Conservation (phyloP, 2,113 vertebrate species). For the Haemorhous mexicanus region DNA sequence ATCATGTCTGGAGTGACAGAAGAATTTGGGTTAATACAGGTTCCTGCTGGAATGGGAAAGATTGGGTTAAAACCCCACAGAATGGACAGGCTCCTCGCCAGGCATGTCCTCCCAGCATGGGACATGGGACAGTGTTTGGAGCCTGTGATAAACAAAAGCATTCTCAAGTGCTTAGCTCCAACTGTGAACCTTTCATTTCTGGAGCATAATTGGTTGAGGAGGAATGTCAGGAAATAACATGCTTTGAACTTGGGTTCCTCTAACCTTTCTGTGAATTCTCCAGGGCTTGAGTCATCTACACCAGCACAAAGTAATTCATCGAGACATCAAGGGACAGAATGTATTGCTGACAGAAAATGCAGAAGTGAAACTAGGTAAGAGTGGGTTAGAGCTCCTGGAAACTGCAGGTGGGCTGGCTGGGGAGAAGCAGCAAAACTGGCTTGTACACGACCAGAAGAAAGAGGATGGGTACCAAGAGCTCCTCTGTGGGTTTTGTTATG, state of each 20-base stretch:
- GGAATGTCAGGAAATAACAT: conserved; percentile 38
- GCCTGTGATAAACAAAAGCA: neutral
- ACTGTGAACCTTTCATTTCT: conserved; percentile 28
- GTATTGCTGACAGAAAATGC: conserved; percentile 97
- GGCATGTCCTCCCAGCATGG: neutral
- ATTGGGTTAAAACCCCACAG: neutral
- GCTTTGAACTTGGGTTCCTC: conserved; percentile 20
- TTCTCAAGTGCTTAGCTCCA: neutral
- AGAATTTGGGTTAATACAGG: neutral
- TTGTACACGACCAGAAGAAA: neutral
- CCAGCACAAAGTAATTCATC: conserved; percentile 98
- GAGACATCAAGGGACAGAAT: conserved; percentile 98
- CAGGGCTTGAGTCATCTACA: conserved; percentile 98
- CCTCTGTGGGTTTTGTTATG: neutral
- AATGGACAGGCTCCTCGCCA: neutral
- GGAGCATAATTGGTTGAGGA: neutral
- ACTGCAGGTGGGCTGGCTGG: neutral
- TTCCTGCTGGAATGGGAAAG: neutral
- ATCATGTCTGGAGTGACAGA: neutral
- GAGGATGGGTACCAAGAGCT: neutral
- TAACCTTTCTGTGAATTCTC: conserved; percentile 53
- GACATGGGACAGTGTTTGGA: neutral
- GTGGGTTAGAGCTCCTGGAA: neutral
- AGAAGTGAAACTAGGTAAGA: conserved; percentile 96
- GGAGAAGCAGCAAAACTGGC: neutral